phyloP scores from a whole-genome alignment of 1,140 invertebrate genomes.

The Trichonephila clavipes region DNA sequence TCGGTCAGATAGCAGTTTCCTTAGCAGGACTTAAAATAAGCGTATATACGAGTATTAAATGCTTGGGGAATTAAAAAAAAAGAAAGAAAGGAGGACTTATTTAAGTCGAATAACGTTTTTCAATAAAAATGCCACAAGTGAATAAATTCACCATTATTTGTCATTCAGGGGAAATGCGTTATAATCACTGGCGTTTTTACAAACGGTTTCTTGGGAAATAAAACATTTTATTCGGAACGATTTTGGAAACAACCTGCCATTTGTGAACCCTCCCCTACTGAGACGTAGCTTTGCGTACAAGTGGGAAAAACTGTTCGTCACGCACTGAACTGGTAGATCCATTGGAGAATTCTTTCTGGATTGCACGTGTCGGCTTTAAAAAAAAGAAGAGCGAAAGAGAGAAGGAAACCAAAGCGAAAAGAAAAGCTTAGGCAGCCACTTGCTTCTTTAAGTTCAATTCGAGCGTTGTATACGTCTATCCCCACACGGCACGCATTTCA shows the following conservation, averaged over 20 bases:
- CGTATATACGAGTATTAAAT: no score
- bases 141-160: neutral
- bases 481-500: constrained; percentile 73
- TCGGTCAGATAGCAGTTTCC: no score
- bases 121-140: neutral
- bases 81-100: no score
- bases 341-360: constrained; percentile 71
- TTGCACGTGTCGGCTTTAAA: constrained; percentile 68
- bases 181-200: neutral
- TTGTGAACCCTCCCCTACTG: constrained; percentile 64
- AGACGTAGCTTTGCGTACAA: constrained; percentile 64
- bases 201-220: neutral
- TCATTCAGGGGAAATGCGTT: neutral
- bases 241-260: constrained; percentile 33
- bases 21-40: no score
- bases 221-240: neutral
- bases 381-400: constrained; percentile 47
- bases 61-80: no score
- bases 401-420: constrained; percentile 32
- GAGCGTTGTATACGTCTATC: constrained; percentile 64
- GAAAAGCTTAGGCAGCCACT: constrained; percentile 45
- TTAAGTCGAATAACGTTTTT: neutral
- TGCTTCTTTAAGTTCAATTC: constrained; percentile 72
- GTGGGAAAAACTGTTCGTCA: constrained; percentile 72
- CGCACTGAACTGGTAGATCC: constrained; percentile 73